Conservation (phyloP, 2,797 vertebrate genomes). For the Moxostoma hubbsi region DNA sequence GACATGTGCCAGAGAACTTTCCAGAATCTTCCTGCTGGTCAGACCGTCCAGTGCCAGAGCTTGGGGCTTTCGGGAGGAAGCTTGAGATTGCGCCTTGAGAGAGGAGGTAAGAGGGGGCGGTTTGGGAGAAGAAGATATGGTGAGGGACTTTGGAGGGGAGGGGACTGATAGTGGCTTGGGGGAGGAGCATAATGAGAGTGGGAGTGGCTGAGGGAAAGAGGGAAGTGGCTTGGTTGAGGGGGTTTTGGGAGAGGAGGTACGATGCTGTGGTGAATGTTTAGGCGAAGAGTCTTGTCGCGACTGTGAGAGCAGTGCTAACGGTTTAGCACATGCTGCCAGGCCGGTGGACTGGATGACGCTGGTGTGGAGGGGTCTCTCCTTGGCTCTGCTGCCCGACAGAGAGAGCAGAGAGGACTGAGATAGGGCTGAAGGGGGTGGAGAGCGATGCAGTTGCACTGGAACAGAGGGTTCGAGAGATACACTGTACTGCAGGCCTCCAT, state of each 20-base stretch:
- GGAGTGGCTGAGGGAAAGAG: slow-evolving; percentile 86
- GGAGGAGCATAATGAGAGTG: slow-evolving; percentile 79
- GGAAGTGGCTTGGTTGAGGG: slow-evolving; percentile 85
- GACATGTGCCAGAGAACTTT: slow-evolving; percentile 88
- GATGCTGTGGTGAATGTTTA: slow-evolving; percentile 86
- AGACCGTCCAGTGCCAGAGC: slow-evolving; percentile 65
- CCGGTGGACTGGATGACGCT: slow-evolving; percentile 99
- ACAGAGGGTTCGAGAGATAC: slow-evolving; percentile 83
- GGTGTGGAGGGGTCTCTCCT: slow-evolving; percentile 88
- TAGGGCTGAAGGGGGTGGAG: slow-evolving; percentile 85
- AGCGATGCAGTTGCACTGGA: slow-evolving; percentile 82
- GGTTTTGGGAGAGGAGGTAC: slow-evolving; percentile 72
- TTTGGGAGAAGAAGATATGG: slow-evolving; percentile 88
- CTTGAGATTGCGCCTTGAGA: slow-evolving; percentile 62
- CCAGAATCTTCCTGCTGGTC: slow-evolving; percentile 88
- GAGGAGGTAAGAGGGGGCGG: slow-evolving; percentile 72
- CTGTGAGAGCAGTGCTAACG: slow-evolving; percentile 89
- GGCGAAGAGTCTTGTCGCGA: slow-evolving; percentile 86
- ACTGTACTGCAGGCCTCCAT: slow-evolving; percentile 82
- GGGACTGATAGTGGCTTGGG: slow-evolving; percentile 93
- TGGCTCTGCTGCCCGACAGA: slow-evolving; percentile 79
- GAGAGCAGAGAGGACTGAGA: slow-evolving; percentile 88
- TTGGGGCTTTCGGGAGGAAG: slow-evolving; percentile 69
- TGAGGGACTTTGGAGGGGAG: slow-evolving; percentile 87
- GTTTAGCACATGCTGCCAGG: slow-evolving; percentile 87